Percentiles rank a stretch among this genome's conserved stretches.
Conservation (phyloP, 1,140 invertebrate species). For the Stratiolaelaps scimitus region DNA sequence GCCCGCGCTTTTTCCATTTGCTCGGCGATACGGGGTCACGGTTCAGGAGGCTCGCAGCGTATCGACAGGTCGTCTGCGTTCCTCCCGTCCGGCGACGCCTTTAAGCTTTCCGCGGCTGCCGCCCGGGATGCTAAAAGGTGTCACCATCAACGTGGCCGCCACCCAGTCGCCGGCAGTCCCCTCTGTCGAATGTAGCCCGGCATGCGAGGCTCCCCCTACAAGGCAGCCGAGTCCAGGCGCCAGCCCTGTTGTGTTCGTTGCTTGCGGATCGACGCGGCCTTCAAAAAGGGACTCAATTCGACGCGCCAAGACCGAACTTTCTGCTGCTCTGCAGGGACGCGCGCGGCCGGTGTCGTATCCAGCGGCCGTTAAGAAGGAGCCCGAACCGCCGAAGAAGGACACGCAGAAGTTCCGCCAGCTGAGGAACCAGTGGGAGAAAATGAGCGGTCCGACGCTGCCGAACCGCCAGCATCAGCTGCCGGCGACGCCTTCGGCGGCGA, state of each 20-base stretch:
- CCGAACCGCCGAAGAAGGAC: constrained; percentile 26
- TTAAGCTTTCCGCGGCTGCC: constrained; percentile 3
- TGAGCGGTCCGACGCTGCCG: constrained; percentile 10
- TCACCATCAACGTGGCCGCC: too few relatives aligned
- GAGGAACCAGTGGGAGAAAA: constrained; percentile 20
- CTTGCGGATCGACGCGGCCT: not conserved
- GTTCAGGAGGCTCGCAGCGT: constrained; percentile 11
- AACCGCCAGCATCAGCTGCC: not conserved
- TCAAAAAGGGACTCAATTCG: constrained; percentile 10
- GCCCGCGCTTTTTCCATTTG: too few relatives aligned
- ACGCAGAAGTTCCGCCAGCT: constrained; percentile 26
- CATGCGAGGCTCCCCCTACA: too few relatives aligned
- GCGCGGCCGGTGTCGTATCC: constrained; percentile 19
- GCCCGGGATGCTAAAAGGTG: not conserved
- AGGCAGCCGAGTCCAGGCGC: too few relatives aligned
- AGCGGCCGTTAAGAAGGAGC: constrained; percentile 22
- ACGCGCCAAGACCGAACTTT: constrained; percentile 27
- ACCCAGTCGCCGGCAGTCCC: too few relatives aligned
- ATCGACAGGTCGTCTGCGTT: constrained; percentile 4
- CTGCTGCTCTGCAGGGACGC: constrained; percentile 18
- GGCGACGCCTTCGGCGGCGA: not conserved
- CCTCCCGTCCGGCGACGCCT: not conserved
- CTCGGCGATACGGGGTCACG: too few relatives aligned
- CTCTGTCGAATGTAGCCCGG: too few relatives aligned
- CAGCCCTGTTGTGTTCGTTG: too few relatives aligned